Conservation (phyloP, 2,888 invertebrate genomes). For the Caenorhabditis panamensis region DNA sequence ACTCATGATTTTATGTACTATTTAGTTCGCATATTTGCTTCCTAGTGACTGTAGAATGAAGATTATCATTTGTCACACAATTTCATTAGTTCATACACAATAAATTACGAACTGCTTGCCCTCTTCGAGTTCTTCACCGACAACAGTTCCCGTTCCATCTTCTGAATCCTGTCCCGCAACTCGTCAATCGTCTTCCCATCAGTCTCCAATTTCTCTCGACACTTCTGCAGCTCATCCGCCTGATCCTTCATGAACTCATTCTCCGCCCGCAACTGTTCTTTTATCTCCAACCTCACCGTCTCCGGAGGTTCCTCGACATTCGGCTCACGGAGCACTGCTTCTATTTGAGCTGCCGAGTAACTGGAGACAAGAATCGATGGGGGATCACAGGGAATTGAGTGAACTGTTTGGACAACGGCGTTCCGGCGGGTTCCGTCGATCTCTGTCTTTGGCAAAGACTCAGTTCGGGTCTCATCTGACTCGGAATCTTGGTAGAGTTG, state of each 20-base stretch:
- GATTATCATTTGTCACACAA: no score
- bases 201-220: slow-evolving; percentile 41
- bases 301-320: slow-evolving; percentile 22
- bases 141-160: slow-evolving; percentile 49
- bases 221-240: slow-evolving; percentile 44
- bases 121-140: slow-evolving; percentile 41
- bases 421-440: slow-evolving; percentile 49
- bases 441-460: slow-evolving; percentile 22
- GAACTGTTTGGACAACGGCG: slow-evolving; percentile 44
- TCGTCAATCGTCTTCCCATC: slow-evolving; percentile 45
- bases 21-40: no score
- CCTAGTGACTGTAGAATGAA: no score
- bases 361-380: slow-evolving; percentile 39
- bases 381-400: slow-evolving; percentile 45
- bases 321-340: slow-evolving; percentile 45
- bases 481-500: slow-evolving; percentile 28
- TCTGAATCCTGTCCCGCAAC: slow-evolving; percentile 23
- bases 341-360: slow-evolving; percentile 24
- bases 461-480: slow-evolving; percentile 28
- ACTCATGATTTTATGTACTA: no score
- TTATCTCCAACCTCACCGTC: slow-evolving; percentile 18
- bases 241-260: slow-evolving; percentile 61
- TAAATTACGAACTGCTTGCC: slow-evolving; percentile 48
- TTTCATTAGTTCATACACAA: slow-evolving; percentile 8
- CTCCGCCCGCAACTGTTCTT: slow-evolving; percentile 51